These are phyloP conservation scores for Macropus fuliginosus DNA, from an alignment of 2,797 vertebrate species.

Conservation along the genomic window DNA sequence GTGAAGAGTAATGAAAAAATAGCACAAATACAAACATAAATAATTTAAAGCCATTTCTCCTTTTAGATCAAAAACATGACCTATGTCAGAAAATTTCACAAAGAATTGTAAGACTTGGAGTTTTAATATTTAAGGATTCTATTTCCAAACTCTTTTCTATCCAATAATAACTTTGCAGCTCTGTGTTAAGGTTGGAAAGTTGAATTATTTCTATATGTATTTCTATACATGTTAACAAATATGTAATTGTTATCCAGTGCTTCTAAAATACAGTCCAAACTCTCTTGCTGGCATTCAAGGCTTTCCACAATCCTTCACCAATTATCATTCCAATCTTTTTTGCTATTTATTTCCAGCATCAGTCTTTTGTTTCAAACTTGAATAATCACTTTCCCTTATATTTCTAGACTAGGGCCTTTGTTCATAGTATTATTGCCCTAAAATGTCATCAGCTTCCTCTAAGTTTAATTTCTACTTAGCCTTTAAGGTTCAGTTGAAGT, in stretches of 20 bases:
- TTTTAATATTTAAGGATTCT: conserved; percentile 8
- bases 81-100: conserved; percentile 2
- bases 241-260: not conserved
- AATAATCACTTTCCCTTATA: not conserved
- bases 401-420: not conserved
- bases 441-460: not conserved
- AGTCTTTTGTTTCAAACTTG: not conserved
- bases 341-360: not conserved
- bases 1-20: conserved; percentile 20
- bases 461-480: not conserved
- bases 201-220: not conserved
- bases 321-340: not conserved
- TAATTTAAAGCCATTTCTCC: not conserved
- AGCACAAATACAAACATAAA: conserved; percentile 15
- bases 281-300: conserved; percentile 48
- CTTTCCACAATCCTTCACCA: not conserved
- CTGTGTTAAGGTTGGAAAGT: not conserved
- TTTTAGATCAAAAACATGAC: conserved; percentile 26
- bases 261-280: conserved; percentile 38
- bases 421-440: not conserved
- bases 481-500: not conserved
- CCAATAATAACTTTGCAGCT: not conserved
- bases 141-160: conserved; percentile 16
- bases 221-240: conserved; percentile 18
- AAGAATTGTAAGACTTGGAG: not conserved